Evolutionary conservation across 1,140 invertebrate species (phyloP).

Genomic region (Patella vulgata): DNA sequence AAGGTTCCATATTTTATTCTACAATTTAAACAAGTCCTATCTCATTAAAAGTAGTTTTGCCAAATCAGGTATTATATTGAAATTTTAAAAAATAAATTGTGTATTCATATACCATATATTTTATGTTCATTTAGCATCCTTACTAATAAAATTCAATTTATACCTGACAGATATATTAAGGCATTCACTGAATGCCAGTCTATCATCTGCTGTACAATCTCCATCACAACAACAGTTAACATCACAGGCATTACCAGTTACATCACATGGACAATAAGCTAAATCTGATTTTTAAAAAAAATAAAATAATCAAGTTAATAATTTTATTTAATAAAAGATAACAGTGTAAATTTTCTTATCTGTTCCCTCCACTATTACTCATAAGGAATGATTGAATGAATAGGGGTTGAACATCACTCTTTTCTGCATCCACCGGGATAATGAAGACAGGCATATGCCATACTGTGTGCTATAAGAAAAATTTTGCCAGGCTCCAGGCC

Average conservation of each 20-base stretch:
- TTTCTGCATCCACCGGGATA: too few relatives aligned
- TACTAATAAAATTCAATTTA: too few relatives aligned
- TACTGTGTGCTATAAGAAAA: too few relatives aligned
- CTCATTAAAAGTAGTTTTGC: too few relatives aligned
- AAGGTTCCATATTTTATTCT: slow-evolving; percentile 1
- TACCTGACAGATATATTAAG: slow-evolving; percentile 36
- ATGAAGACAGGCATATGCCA: too few relatives aligned
- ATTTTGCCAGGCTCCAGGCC: too few relatives aligned
- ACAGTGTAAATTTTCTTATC: too few relatives aligned
- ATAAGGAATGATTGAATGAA: too few relatives aligned
- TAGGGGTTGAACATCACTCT: too few relatives aligned
- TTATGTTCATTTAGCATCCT: too few relatives aligned
- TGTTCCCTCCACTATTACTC: too few relatives aligned
- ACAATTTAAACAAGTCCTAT: neutral
- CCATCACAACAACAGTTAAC: slow-evolving; percentile 81
- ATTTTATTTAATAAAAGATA: neutral
- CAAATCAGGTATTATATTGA: too few relatives aligned
- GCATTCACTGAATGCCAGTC: slow-evolving; percentile 72
- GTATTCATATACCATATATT: slow-evolving; percentile 8
- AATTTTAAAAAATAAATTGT: neutral
- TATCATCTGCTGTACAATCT: slow-evolving; percentile 73
- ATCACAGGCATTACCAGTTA: slow-evolving; percentile 73
- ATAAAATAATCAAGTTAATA: neutral
- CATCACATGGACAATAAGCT: slow-evolving; percentile 63
- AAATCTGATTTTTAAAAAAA: slow-evolving; percentile 44